These are phyloP conservation scores for Aspidoscelis tigris DNA, from an alignment of 2,113 vertebrate species.

Conservation along the genomic window DNA sequence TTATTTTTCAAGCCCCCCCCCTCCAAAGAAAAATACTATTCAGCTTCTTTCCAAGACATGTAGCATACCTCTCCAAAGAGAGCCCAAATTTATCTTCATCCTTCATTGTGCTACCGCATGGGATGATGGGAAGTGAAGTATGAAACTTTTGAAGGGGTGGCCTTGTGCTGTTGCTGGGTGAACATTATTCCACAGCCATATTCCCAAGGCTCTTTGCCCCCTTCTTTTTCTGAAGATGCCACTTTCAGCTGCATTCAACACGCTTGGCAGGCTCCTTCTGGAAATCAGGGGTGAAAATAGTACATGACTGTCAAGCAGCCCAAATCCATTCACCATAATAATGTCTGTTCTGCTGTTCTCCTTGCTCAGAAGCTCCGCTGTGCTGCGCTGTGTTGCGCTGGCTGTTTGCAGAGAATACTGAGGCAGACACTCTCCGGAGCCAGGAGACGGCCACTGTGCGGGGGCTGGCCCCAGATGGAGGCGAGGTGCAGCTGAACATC, in stretches of 20 bases:
- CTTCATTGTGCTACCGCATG: neutral
- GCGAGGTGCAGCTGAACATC: slow-evolving; percentile 76
- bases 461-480: slow-evolving; percentile 77
- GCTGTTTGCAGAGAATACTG: slow-evolving; percentile 79
- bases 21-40: neutral
- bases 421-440: slow-evolving; percentile 43
- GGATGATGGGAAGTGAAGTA: no score
- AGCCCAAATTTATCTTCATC: neutral
- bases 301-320: no score
- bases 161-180: neutral
- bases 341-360: neutral
- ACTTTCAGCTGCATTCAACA: no score
- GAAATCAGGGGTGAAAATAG: neutral
- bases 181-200: neutral
- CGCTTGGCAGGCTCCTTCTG: neutral
- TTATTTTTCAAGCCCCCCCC: neutral
- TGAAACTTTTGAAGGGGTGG: no score
- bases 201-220: neutral
- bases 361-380: slow-evolving; percentile 62
- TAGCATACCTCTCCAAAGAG: neutral
- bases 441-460: slow-evolving; percentile 62
- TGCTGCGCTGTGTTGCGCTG: slow-evolving; percentile 81
- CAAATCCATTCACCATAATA: neutral
- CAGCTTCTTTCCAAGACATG: neutral
- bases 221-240: no score